Percentiles rank a stretch among this genome's conserved stretches.
phyloP scores from a whole-genome alignment of 1,140 invertebrate genomes.

The Drosophila nasuta region DNA sequence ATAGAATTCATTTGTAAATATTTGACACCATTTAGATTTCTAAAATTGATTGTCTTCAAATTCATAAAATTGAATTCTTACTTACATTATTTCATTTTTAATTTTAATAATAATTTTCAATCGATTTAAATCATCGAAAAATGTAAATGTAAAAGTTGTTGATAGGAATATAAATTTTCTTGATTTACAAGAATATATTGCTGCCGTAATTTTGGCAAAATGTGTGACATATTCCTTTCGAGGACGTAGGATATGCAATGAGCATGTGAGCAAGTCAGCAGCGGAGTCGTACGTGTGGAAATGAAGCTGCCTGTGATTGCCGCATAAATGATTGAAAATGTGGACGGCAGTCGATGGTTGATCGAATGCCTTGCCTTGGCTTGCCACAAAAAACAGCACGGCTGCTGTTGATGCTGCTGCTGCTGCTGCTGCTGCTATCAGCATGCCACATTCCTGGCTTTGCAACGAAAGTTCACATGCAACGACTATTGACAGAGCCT shows the following conservation, averaged over 20 bases:
- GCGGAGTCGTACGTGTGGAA: constrained; percentile 74
- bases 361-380: constrained; percentile 27
- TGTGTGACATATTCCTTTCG: background rate
- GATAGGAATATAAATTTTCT: too few species aligned
- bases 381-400: constrained; percentile 51
- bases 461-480: constrained; percentile 37
- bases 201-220: background rate
- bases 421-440: constrained; percentile 37
- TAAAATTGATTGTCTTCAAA: too few species aligned
- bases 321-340: constrained; percentile 79
- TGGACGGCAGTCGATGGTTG: constrained; percentile 26
- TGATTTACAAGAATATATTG: constrained; percentile 2
- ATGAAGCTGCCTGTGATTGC: constrained; percentile 76
- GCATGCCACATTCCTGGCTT: constrained; percentile 41
- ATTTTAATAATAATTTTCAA: too few species aligned
- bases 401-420: constrained; percentile 3
- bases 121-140: too few species aligned
- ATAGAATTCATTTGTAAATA: too few species aligned
- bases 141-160: too few species aligned
- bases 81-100: too few species aligned
- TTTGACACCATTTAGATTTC: too few species aligned
- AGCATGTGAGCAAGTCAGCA: constrained; percentile 52
- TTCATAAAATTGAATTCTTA: too few species aligned
- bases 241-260: constrained; percentile 18
- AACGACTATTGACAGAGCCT: constrained; percentile 22